Evolutionary conservation across 2,113 vertebrate species (phyloP).

Genomic region (Cricetomys ansorgei): DNA sequence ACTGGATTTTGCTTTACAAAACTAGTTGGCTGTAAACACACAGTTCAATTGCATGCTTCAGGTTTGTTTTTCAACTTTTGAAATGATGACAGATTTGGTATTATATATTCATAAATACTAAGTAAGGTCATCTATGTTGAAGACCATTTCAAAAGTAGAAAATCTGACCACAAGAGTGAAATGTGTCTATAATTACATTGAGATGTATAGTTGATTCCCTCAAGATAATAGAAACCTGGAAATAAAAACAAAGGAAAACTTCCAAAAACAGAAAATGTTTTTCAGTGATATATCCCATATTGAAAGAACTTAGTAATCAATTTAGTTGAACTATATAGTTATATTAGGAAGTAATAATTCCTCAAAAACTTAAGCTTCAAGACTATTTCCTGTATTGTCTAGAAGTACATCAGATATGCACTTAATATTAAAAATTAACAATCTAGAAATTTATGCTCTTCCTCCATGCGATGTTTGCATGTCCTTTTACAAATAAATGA

Average conservation of each 20-base stretch:
- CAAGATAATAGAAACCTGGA: neutral
- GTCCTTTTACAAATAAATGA: neutral
- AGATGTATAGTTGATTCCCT: neutral
- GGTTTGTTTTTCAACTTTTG: neutral
- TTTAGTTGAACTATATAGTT: neutral
- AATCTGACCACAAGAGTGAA: neutral
- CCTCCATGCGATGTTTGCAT: neutral
- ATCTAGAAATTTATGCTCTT: neutral
- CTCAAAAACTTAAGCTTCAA: neutral
- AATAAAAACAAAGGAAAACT: neutral
- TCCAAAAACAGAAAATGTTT: neutral
- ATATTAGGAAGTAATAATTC: neutral
- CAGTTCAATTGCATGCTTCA: neutral
- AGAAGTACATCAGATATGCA: neutral
- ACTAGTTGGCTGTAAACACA: neutral
- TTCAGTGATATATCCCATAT: neutral
- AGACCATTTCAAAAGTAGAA: neutral
- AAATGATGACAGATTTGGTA: neutral
- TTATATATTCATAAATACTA: neutral
- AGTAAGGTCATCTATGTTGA: neutral
- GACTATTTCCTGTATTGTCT: neutral
- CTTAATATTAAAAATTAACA: neutral
- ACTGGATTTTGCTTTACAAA: neutral
- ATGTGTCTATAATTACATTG: neutral
- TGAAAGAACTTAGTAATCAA: neutral